Evolutionary conservation across 2,888 invertebrate species (phyloP).

Genomic region (Philopedon plagiatum): DNA sequence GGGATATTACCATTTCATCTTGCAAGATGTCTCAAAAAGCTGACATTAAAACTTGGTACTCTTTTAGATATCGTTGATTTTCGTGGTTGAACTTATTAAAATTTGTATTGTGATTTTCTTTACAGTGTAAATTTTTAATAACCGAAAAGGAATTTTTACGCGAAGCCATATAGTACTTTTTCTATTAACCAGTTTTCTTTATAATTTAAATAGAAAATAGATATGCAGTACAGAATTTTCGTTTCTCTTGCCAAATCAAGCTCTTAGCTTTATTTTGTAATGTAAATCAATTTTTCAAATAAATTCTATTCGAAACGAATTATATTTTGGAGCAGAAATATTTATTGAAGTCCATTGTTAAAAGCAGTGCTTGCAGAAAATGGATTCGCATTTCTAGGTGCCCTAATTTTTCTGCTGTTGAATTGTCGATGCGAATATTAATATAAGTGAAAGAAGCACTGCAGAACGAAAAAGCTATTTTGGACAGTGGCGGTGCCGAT

Average conservation of each 20-base stretch:
- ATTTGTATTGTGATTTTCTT: too few species aligned
- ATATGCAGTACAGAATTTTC: background rate
- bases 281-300: slow-evolving; percentile 18
- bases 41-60: too few species aligned
- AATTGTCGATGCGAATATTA: slow-evolving; percentile 8
- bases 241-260: background rate
- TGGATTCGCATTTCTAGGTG: slow-evolving; percentile 5
- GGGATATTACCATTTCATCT: too few species aligned
- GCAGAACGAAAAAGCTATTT: background rate
- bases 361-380: slow-evolving; percentile 14
- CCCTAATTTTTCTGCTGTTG: slow-evolving; percentile 10
- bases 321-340: slow-evolving; percentile 5
- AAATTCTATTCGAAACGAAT: slow-evolving; percentile 1
- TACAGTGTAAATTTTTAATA: too few species aligned
- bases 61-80: too few species aligned
- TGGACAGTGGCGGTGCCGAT: background rate
- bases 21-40: too few species aligned
- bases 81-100: too few species aligned
- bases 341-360: slow-evolving; percentile 16
- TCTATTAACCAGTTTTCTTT: too few species aligned
- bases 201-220: too few species aligned
- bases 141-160: too few species aligned
- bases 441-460: background rate
- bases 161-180: too few species aligned
- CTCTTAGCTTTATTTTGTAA: slow-evolving; percentile 2